phyloP scores from a whole-genome alignment of 2,888 invertebrate genomes.

The Drosophila formosana region DNA sequence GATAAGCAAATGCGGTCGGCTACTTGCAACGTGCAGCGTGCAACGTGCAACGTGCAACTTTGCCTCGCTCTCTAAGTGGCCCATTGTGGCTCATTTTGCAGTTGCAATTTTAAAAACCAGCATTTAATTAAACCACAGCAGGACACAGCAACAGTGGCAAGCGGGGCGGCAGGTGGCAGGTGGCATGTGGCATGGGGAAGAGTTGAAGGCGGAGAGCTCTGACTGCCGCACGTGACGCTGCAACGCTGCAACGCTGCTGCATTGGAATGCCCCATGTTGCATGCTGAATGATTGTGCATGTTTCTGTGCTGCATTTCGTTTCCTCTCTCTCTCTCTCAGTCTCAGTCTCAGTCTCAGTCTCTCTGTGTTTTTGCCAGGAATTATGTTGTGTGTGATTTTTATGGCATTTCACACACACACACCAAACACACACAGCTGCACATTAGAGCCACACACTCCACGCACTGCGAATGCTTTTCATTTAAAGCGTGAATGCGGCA shows the following conservation, averaged over 20 bases:
- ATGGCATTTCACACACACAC: conserved; percentile 61
- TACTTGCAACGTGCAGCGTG: conserved; percentile 15
- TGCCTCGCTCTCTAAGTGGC: conserved; percentile 60
- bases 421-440: conserved; percentile 35
- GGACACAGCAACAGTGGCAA: conserved; percentile 28
- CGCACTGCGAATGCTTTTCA: conserved; percentile 46
- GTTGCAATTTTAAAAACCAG: conserved; percentile 77
- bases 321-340: too few species aligned
- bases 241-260: conserved; percentile 12
- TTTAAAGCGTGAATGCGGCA: conserved; percentile 50
- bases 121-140: conserved; percentile 74
- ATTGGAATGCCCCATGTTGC: conserved; percentile 59
- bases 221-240: conserved; percentile 64
- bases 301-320: conserved; percentile 32
- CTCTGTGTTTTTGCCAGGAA: conserved; percentile 45
- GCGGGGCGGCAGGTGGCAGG: not conserved
- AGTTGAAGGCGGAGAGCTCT: not conserved
- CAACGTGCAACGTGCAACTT: conserved; percentile 18
- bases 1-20: conserved; percentile 74
- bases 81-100: conserved; percentile 80
- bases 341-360: not conserved
- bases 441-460: conserved; percentile 7
- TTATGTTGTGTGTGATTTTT: conserved; percentile 70
- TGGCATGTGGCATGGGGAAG: not conserved
- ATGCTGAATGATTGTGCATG: conserved; percentile 71